A percentile compares a stretch with the other conserved stretches of the same genome.
phyloP scores from a whole-genome alignment of 2,797 vertebrate species.

The Okamejei kenojei region DNA sequence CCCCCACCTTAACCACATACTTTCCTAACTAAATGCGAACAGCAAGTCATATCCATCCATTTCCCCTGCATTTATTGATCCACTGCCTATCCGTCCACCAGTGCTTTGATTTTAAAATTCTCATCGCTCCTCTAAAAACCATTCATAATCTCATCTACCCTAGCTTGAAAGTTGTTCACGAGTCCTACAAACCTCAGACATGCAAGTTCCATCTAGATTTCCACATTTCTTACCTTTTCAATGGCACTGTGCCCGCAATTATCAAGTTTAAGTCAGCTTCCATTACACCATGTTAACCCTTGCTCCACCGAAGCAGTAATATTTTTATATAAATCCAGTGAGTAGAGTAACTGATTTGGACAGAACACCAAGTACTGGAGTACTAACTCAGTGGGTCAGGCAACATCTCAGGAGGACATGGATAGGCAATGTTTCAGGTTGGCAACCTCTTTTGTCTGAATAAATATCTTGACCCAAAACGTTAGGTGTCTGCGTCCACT shows the following conservation, averaged over 20 bases:
- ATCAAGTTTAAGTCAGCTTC: too few species aligned
- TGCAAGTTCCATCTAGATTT: not conserved
- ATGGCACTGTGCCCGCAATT: not conserved
- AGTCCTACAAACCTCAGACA: not conserved
- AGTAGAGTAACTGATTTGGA: not conserved
- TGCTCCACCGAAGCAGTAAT: not conserved
- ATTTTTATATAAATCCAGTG: not conserved
- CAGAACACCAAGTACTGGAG: too few species aligned
- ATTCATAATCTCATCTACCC: not conserved
- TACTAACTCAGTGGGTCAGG: too few species aligned
- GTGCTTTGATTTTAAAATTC: not conserved
- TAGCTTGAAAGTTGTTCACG: not conserved
- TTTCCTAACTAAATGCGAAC: not conserved
- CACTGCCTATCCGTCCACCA: not conserved
- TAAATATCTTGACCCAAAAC: too few species aligned
- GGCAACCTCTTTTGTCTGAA: too few species aligned
- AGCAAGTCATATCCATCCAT: not conserved
- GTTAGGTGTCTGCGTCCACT: too few species aligned
- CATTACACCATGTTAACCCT: too few species aligned
- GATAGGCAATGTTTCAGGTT: too few species aligned
- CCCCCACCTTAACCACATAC: not conserved
- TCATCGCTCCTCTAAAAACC: not conserved
- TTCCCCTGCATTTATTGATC: not conserved
- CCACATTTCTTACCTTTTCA: not conserved
- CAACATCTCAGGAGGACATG: too few species aligned